Percentiles rank a stretch among this genome's conserved stretches.
phyloP scores from a whole-genome alignment of 2,888 invertebrate genomes.

The Galeopsomyia nigrocyanea region DNA sequence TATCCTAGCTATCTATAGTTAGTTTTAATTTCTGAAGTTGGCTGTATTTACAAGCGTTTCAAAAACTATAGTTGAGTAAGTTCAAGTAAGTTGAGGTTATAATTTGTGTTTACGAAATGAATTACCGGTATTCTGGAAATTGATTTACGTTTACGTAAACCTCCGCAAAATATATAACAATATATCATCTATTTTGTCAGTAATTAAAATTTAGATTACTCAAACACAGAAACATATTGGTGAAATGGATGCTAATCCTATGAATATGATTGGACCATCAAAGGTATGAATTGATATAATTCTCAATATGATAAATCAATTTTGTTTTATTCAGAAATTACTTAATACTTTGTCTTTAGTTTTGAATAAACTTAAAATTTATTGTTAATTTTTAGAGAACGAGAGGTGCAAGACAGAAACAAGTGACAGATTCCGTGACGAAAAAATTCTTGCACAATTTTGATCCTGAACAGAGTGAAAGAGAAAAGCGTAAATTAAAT shows the following conservation, averaged over 20 bases:
- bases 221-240: too few relatives aligned
- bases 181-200: neutral
- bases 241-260: slow-evolving; percentile 27
- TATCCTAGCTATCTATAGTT: too few relatives aligned
- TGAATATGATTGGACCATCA: slow-evolving; percentile 27
- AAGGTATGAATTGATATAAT: slow-evolving; percentile 26
- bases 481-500: slow-evolving; percentile 83
- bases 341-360: neutral
- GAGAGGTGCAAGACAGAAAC: slow-evolving; percentile 55
- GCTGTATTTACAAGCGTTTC: too few relatives aligned
- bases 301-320: slow-evolving; percentile 3
- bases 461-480: slow-evolving; percentile 83
- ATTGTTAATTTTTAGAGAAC: slow-evolving; percentile 46
- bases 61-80: too few relatives aligned
- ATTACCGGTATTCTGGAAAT: too few relatives aligned
- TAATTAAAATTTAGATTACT: neutral
- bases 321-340: neutral
- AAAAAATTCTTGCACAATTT: slow-evolving; percentile 71
- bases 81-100: too few relatives aligned
- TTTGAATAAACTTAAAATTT: neutral
- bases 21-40: too few relatives aligned
- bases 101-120: too few relatives aligned
- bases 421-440: slow-evolving; percentile 56
- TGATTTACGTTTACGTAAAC: too few relatives aligned
- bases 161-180: too few relatives aligned